Conservation (phyloP, 2,113 vertebrate genomes). For the Nematolebias whitei region DNA sequence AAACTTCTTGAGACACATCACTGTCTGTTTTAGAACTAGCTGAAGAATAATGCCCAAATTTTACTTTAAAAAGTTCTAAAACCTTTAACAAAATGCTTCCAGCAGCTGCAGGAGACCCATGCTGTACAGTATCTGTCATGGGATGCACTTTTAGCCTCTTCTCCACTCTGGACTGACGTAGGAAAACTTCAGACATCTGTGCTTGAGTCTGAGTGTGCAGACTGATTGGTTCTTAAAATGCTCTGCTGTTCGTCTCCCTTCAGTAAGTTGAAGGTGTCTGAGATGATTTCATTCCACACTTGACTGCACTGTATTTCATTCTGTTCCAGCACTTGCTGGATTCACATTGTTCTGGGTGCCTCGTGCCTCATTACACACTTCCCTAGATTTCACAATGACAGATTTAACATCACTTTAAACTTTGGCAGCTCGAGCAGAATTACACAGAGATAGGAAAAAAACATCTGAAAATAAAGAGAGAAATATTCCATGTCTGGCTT, state of each 20-base stretch:
- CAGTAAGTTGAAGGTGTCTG: not conserved
- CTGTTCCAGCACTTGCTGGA: not conserved
- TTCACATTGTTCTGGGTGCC: not conserved
- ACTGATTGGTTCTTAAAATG: not conserved
- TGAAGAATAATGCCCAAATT: too few relatives aligned
- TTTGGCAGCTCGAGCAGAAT: not conserved
- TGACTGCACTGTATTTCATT: not conserved
- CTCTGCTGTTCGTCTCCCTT: not conserved
- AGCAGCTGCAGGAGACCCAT: too few relatives aligned
- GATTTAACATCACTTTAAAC: not conserved
- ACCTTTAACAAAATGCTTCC: too few relatives aligned
- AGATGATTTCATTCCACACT: conserved; percentile 2
- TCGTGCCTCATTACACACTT: not conserved
- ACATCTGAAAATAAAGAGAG: not conserved
- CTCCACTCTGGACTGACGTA: too few relatives aligned
- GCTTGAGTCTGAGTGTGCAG: not conserved
- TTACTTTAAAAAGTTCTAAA: too few relatives aligned
- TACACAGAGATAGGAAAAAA: not conserved
- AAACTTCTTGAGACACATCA: too few relatives aligned
- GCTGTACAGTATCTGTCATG: too few relatives aligned
- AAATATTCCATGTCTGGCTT: not conserved
- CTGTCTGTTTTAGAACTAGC: too few relatives aligned
- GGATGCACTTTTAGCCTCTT: too few relatives aligned
- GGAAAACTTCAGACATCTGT: not conserved
- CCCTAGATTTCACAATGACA: not conserved